Evolutionary conservation across 2,797 vertebrate genomes (phyloP), one percentile per base, ranked within the genome.

Genomic region (Bradypodion ventrale): DNA sequence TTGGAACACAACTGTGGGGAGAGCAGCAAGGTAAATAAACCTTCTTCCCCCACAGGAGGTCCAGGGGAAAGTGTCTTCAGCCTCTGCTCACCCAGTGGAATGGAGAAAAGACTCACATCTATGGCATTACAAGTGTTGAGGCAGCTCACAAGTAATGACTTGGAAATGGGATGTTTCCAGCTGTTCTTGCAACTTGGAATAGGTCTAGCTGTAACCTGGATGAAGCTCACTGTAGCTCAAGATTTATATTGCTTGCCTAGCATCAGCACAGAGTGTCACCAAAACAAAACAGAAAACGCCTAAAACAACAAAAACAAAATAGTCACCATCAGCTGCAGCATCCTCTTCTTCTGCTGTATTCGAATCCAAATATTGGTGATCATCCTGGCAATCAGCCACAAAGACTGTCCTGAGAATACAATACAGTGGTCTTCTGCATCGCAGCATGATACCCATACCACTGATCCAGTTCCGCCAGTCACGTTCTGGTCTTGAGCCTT

Each of bases 11-110:
- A 94, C 89, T 90, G 92, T 83, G 1, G 12, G 90, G 44, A 1
- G 89, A 89, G 89, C 92, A 94, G 88, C 87, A 87, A 73, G 86
- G 85, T 88, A 89, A 89, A 89, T 91, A 89, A 86, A 72, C 90
- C 88, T 90, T 91, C 84, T 62, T 72, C 75, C 62, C 40, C 56
- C 42, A 37, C 44, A 70, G 52, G 56, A n/a, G 59, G 35, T 62
- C 59, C 75, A 65, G n/a, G 27, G 40, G 27, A 62, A 80, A 29
- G 32, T 60, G 72, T 72, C 32, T 63, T 52, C 7, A 25, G 46
- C 80, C 75, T 65, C 85, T 78, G 10, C 52, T 59, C 66, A 42
- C 66, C 44, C 27, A 7, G 35, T 52, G 59, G 37, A 52, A 52
- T 63, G 77, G 63, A 80, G 72, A 69, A 76, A 42, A 69, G 42